Evolutionary conservation across 2,888 invertebrate genomes (phyloP), one percentile per base, ranked within the genome.

Genomic region (Odontomyia ornata): DNA sequence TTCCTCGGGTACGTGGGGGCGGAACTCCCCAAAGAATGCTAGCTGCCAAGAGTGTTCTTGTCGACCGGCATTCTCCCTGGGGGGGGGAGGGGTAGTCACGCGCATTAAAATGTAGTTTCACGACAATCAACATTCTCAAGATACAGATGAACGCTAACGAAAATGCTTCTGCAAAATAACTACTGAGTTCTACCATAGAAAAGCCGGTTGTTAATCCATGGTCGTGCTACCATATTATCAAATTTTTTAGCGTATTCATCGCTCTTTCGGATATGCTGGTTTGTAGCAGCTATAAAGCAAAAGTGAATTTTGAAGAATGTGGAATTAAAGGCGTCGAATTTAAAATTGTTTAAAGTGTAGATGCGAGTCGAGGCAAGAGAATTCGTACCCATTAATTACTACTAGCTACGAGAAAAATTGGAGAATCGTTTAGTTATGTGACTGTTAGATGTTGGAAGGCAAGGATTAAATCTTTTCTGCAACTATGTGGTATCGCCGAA

Each of bases 341-440:
- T 18, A 52, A 52, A 62, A 62, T 62, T 23, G 13, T 25, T 62
- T 62, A 62, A 13, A 62, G 27, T 23, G 27, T 62, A n/a, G 57
- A 57, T 43, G 43, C 57, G 21, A n/a, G 18, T 57, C n/a, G 21
- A 57, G 57, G n/a, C 57, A 57, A 57, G 15, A 11, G 11, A 43
- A 43, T 43, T 43, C 43, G 15, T 9, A 15, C 15, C 43, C 43
- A 11, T 43, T 43, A 43, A 43, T 43, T n/a, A n/a, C n/a, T n/a
- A n/a, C n/a, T n/a, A n/a, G n/a, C n/a, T n/a, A n/a, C n/a, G n/a
- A n/a, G n/a, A n/a, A n/a, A n/a, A n/a, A n/a, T n/a, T n/a, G n/a
- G n/a, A n/a, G n/a, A n/a, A n/a, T n/a, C n/a, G n/a, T n/a, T n/a
- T n/a, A n/a, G n/a, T n/a, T n/a, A n/a, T n/a, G n/a, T n/a, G n/a